These are phyloP conservation scores for Machimus atricapillus DNA, from an alignment of 2,888 invertebrate genomes.

Conservation along the genomic window DNA sequence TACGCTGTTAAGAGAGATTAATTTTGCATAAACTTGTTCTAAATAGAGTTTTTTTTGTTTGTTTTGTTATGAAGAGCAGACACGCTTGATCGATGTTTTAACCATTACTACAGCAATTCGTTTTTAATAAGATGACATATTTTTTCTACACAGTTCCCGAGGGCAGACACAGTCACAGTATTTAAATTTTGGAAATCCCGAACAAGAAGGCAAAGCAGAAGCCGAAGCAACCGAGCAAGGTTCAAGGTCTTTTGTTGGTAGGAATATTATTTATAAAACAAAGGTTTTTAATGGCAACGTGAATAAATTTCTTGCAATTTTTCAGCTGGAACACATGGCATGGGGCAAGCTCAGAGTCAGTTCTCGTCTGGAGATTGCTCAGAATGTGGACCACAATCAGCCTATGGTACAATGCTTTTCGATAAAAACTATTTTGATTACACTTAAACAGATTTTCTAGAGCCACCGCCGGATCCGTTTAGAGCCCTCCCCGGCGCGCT, in stretches of 20 bases:
- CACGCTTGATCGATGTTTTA: too few species aligned
- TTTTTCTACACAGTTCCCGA: conserved; percentile 56
- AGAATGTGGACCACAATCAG: conserved; percentile 63
- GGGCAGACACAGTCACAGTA: conserved; percentile 89
- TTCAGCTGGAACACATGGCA: conserved; percentile 79
- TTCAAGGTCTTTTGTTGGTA: conserved; percentile 61
- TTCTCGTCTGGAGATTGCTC: conserved; percentile 75
- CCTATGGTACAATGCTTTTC: neutral
- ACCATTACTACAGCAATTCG: too few species aligned
- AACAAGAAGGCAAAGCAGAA: conserved; percentile 76
- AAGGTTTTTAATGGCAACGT: neutral
- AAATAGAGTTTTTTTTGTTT: too few species aligned
- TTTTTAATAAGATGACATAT: too few species aligned
- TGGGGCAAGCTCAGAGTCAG: conserved; percentile 90
- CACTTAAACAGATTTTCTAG: conserved; percentile 6
- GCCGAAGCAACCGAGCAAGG: conserved; percentile 74
- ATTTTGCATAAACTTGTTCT: too few species aligned
- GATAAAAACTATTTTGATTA: neutral
- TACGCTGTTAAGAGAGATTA: too few species aligned
- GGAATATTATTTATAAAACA: conserved; percentile 44
- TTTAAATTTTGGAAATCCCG: conserved; percentile 72
- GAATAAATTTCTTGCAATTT: conserved; percentile 46
- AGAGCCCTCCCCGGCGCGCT: neutral
- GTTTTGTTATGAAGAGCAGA: too few species aligned
- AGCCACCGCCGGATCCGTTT: conserved; percentile 37